Evolutionary conservation across 2,113 vertebrate species (phyloP).

Genomic region (Spilogale gracilis): DNA sequence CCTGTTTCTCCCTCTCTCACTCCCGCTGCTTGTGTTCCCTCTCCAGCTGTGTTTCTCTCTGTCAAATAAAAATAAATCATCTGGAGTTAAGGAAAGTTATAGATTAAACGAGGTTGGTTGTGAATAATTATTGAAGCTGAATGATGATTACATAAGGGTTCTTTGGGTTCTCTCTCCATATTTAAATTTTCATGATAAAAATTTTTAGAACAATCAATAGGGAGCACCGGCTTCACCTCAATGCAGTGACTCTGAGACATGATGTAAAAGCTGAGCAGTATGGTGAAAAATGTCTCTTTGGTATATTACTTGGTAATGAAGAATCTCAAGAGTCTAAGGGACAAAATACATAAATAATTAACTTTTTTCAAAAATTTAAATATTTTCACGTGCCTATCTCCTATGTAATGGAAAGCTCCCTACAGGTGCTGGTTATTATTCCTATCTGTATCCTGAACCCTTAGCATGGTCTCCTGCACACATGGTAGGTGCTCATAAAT

Average conservation of each 20-base stretch:
- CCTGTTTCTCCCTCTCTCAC: no score
- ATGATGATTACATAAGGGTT: not conserved
- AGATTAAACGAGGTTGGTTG: not conserved
- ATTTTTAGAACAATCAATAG: not conserved
- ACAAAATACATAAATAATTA: not conserved
- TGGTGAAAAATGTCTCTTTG: not conserved
- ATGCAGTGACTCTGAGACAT: not conserved
- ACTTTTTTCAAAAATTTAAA: not conserved
- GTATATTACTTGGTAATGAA: slow-evolving; percentile 16
- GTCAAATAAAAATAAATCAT: not conserved
- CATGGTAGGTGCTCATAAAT: not conserved
- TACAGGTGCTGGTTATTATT: not conserved
- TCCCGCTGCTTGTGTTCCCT: no score
- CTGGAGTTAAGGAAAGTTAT: not conserved
- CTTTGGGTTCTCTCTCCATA: not conserved
- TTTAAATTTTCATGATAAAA: slow-evolving; percentile 26
- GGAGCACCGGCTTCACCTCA: not conserved
- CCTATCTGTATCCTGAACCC: not conserved
- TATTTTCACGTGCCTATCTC: not conserved
- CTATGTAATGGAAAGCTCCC: not conserved
- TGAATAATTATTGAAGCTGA: not conserved
- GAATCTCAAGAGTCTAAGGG: not conserved
- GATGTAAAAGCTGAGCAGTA: not conserved
- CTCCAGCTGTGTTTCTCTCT: no score
- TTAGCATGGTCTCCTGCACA: not conserved